Evolutionary conservation across 2,888 invertebrate genomes (phyloP), one percentile per base, ranked within the genome.

Genomic region (Leucophora obtusa): DNA sequence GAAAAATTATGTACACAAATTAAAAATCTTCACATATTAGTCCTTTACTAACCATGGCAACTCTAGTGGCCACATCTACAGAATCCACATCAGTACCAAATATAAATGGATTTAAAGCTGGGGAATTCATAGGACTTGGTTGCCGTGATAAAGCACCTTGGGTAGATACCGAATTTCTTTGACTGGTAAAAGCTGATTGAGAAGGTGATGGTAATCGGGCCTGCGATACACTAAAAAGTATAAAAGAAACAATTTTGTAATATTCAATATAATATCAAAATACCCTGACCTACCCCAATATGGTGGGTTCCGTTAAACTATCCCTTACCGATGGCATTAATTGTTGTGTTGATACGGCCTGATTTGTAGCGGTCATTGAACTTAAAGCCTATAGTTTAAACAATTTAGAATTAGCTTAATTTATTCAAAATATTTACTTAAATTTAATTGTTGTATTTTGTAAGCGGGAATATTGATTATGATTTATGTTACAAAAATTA

Each of bases 1-100:
- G 1, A 17, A 33, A 21, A 21, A 3, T n/a, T n/a, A n/a, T n/a
- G n/a, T 4, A 21, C 4, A 21, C 4, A 3, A 21, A 21, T 21
- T 21, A 21, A 21, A 21, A 28, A 6, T 6, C 4, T 28, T 28
- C 6, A 7, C 4, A 28, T 28, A 28, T 28, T 21, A 86, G 18
- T 14, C 28, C 3, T 3, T 18, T 0, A 21, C 35, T 28, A 76
- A 96, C 98, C 98, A 98, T 98, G 14, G 98, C 99, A 58, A 99
- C 98, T 81, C 99, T 92, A 0, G 98, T 98, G 9, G 99, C 99
- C 18, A 99, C 95, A 90, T 99, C 99, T 0, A 99, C 99, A 0
- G 98, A 98, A 90, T 99, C 99, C 0, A 98, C 97, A 89, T 99
- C 97, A 87, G 95, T 96, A 53, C 96, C 97, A 88, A 95, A 97